A percentile compares a stretch with the other conserved stretches of the same genome.
phyloP scores from a whole-genome alignment of 1,140 invertebrate species.

The Hycleus cichorii region DNA sequence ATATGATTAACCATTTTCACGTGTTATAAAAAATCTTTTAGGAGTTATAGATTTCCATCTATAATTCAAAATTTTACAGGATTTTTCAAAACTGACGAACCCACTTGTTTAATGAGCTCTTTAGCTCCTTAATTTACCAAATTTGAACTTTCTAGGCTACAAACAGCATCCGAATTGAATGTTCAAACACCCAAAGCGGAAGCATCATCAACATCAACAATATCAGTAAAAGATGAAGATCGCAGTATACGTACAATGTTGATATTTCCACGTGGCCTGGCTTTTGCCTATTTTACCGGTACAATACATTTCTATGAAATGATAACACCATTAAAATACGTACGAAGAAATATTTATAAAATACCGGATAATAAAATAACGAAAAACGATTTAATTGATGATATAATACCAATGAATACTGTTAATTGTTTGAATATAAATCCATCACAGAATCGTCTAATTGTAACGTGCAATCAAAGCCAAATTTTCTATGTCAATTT shows the following conservation, averaged over 20 bases:
- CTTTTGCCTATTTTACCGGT: constrained; percentile 50
- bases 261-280: constrained; percentile 54
- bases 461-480: constrained; percentile 55
- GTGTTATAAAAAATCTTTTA: neutral
- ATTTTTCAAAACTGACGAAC: no score
- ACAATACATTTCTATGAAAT: constrained; percentile 60
- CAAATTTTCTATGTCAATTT: constrained; percentile 54
- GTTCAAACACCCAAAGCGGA: no score
- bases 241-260: constrained; percentile 43
- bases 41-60: neutral
- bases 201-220: no score
- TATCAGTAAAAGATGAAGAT: no score
- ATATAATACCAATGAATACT: constrained; percentile 14
- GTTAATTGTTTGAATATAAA: constrained; percentile 51
- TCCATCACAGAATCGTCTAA: constrained; percentile 47
- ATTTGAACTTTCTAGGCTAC: neutral
- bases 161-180: neutral
- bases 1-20: no score
- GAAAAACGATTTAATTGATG: neutral
- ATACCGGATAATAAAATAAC: constrained; percentile 45
- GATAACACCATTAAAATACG: constrained; percentile 49
- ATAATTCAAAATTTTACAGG: neutral
- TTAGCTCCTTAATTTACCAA: no score
- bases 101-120: no score
- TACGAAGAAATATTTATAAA: constrained; percentile 51